phyloP scores from a whole-genome alignment of 2,888 invertebrate species.

The Clostera curtula region DNA sequence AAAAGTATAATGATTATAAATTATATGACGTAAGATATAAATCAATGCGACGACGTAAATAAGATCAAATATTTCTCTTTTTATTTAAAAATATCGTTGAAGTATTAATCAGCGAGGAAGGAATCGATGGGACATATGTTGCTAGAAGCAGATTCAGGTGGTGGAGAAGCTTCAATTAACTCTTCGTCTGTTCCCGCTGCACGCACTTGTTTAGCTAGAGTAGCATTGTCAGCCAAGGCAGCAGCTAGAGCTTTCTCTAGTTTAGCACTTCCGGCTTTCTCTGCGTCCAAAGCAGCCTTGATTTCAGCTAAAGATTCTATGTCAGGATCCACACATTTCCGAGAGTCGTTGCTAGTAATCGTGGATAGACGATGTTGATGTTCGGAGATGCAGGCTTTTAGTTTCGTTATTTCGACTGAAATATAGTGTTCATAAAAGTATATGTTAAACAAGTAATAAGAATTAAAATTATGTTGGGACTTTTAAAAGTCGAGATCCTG shows the following conservation, averaged over 20 bases:
- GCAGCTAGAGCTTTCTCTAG: constrained; percentile 49
- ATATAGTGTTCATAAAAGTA: constrained; percentile 11
- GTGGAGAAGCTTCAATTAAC: constrained; percentile 12
- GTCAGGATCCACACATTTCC: constrained; percentile 24
- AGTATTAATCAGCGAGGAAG: constrained; percentile 52
- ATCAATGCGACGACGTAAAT: not conserved
- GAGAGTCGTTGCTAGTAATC: constrained; percentile 11
- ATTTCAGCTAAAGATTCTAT: constrained; percentile 38
- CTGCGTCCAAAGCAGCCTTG: constrained; percentile 45
- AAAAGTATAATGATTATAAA: not conserved
- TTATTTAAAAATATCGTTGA: too few relatives aligned
- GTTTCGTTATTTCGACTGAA: constrained; percentile 50
- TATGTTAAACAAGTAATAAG: not conserved
- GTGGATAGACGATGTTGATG: constrained; percentile 32
- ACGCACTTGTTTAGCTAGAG: constrained; percentile 40
- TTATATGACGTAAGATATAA: not conserved
- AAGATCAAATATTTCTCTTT: too few relatives aligned
- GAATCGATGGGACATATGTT: constrained; percentile 52
- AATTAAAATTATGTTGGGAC: too few relatives aligned
- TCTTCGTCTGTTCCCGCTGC: constrained; percentile 29
- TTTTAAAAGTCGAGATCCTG: too few relatives aligned
- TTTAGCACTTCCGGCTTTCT: constrained; percentile 43
- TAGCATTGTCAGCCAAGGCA: constrained; percentile 51
- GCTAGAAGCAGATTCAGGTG: constrained; percentile 18
- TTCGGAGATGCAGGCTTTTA: constrained; percentile 39